Evolutionary conservation across 1,140 invertebrate species (phyloP), one percentile per base, ranked within the genome.

Genomic region (Papilio machaon): DNA sequence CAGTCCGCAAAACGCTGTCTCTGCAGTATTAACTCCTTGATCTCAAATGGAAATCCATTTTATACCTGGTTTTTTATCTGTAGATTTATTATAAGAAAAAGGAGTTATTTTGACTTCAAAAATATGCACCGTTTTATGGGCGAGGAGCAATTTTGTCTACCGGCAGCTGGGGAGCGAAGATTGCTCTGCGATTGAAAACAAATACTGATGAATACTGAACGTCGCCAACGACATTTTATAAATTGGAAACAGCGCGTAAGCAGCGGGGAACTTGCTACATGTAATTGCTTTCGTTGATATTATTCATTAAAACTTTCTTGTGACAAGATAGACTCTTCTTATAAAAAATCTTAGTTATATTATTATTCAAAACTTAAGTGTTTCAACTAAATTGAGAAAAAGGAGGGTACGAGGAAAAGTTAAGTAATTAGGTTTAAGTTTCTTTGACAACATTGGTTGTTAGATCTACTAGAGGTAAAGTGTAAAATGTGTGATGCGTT

Each of bases 111-210:
- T 23, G 23, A 23, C 19, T 23, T 30, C 19, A 23, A 67, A 70
- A 70, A 38, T 70, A 15, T 70, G 23, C 64, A 70, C 11, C 64
- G 64, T 70, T 70, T 70, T 70, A 54, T 54, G 60, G 47, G 19
- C 80, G 74, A 73, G 58, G 80, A 79, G 75, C 82, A 86, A 83
- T 80, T 85, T 86, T 86, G 86, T 88, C 87, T 85, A 82, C 82
- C 81, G 81, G 85, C 91, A 92, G 89, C 90, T 93, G 92, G 89
- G 84, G 86, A 88, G 87, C 89, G 85, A 85, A 92, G 91, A 94
- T 92, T 94, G 91, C 91, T 94, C 91, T 91, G 91, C 92, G 92
- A 94, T 94, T 92, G 92, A 94, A 94, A 94, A 94, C 92, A 93
- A 93, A 93, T 92, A 92, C 91, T 92, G 92, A 93, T 92, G 91